Base-by-base conservation (phyloP, 2,113 vertebrate species). In the Porphyrio hochstetteri region DNA sequence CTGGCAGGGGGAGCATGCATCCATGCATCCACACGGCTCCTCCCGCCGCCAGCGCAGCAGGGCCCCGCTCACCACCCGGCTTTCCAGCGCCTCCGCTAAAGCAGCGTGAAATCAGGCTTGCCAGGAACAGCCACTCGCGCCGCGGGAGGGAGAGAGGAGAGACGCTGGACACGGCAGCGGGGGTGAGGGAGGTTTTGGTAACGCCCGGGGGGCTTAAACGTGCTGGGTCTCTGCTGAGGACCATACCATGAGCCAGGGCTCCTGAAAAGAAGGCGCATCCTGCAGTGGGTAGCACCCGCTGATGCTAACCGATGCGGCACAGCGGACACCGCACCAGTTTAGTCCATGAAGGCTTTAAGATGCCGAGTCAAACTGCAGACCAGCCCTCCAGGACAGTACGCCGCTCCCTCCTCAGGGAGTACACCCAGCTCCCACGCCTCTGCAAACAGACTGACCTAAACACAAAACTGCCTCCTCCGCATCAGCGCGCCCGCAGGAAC, bases 401-500 rank as follows among this genome's bases (percentile, higher is more conserved):
- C 48, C 28, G 16, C 38, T 72, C 29, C 40, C 12, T 70, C 50
- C 70, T 28, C 29, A 60, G 29, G 19, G 7, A 87, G 67, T 33
- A 48, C 28, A 10, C 24, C 10, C 35, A 60, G 59, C 28, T 57
- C 83, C 74, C 44, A 31, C 20, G 44, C 42, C 38, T 81, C 38
- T 11, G 5, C 77, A 74, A 82, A 4, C 74, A 80, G 72, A 86
- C 42, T 0, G 2, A 84, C 38, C 53, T 44, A 72, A 44, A 42
- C 0, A 0, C 70, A 90, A 92, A 95, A n/a, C 23, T 7, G 1
- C 40, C 15, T 65, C 53, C 74, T 79, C 50, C 2, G 3, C 59
- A 56, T 4, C 75, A 80, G 28, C 0, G 0, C 4, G 4, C 17
- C n/a, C 3, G 0, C 0, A 1, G 18, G 48, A 12, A 78, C 60